Conservation (phyloP, 2,113 vertebrate species). For the Vulpes lagopus region DNA sequence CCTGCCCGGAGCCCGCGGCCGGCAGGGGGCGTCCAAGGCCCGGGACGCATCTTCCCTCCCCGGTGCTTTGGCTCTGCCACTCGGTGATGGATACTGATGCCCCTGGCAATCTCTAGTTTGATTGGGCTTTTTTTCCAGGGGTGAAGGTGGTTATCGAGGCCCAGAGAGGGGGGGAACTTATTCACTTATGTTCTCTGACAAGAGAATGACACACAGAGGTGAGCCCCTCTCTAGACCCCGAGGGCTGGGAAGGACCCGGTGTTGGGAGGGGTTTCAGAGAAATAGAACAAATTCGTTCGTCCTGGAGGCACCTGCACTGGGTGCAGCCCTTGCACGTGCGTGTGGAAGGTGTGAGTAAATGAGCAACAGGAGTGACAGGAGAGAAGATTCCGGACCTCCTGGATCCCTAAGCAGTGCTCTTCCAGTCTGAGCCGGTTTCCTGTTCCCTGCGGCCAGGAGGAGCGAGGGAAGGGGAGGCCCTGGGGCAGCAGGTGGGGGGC, state of each 20-base stretch:
- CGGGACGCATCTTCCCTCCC: fast-evolving
- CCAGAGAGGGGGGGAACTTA: background rate
- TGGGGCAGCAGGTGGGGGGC: fast-evolving
- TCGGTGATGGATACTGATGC: fast-evolving
- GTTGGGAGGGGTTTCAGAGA: background rate
- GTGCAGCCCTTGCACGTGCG: background rate
- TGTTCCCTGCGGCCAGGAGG: background rate
- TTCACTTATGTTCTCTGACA: background rate
- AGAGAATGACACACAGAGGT: no score
- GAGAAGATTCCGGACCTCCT: background rate
- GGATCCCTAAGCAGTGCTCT: background rate
- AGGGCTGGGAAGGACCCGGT: fast-evolving
- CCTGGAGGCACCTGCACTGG: fast-evolving
- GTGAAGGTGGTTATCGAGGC: background rate
- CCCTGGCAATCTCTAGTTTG: background rate
- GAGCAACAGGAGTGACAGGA: background rate
- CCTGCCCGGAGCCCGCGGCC: fast-evolving
- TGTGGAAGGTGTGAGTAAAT: fast-evolving
- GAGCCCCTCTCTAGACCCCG: background rate
- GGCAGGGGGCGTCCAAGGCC: fast-evolving
- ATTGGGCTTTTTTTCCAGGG: no score
- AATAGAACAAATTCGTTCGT: background rate
- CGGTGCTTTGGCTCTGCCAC: background rate
- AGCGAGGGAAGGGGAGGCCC: background rate
- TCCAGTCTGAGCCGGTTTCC: background rate